Evolutionary conservation across 2,113 vertebrate genomes (phyloP).

Genomic region (Xenopus borealis): DNA sequence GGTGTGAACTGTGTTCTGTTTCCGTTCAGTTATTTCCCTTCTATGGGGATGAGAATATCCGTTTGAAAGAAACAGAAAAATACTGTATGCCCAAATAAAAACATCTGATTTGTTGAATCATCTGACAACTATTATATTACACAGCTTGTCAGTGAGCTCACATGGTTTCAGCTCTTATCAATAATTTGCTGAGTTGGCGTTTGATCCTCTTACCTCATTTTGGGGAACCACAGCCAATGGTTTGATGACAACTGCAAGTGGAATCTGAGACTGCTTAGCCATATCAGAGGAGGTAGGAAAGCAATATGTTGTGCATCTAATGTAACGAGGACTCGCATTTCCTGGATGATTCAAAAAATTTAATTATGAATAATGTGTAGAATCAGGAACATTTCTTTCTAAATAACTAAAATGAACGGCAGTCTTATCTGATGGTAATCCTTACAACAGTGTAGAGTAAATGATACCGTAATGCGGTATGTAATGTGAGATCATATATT

Average conservation of each 20-base stretch:
- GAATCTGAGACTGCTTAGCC: slow-evolving; percentile 88
- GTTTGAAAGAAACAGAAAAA: too few relatives aligned
- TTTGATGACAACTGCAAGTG: slow-evolving; percentile 83
- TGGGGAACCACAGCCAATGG: slow-evolving; percentile 81
- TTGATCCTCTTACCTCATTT: slow-evolving; percentile 73
- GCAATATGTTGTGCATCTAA: slow-evolving; percentile 87
- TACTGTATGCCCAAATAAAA: too few relatives aligned
- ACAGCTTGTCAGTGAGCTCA: too few relatives aligned
- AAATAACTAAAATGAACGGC: not conserved
- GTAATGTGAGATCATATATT: not conserved
- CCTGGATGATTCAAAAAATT: slow-evolving; percentile 61
- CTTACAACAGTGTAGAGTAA: too few relatives aligned
- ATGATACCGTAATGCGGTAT: not conserved
- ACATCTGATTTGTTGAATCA: too few relatives aligned
- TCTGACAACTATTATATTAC: too few relatives aligned
- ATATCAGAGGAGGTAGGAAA: slow-evolving; percentile 81
- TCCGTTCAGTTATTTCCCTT: too few relatives aligned
- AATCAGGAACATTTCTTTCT: not conserved
- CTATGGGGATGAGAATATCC: too few relatives aligned
- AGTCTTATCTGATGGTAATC: too few relatives aligned
- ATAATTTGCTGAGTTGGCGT: too few relatives aligned
- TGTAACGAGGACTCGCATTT: slow-evolving; percentile 87
- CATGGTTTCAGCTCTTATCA: too few relatives aligned
- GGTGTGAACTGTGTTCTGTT: too few relatives aligned
- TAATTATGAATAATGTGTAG: not conserved